These are phyloP conservation scores for Agelaius tricolor DNA, from an alignment of 2,113 vertebrate genomes.

Conservation along the genomic window DNA sequence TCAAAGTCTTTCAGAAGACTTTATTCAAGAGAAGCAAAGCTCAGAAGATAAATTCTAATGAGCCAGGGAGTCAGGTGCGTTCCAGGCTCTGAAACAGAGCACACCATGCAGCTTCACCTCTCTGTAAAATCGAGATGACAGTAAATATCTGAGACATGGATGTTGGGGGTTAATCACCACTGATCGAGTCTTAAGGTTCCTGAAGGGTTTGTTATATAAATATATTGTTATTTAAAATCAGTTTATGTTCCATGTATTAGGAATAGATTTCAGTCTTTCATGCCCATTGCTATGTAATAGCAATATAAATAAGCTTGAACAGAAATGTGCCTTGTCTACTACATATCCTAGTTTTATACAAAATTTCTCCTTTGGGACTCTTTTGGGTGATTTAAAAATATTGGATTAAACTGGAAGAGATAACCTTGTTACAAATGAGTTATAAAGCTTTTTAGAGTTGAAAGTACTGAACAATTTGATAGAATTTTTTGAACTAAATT, in stretches of 20 bases:
- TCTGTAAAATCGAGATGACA: neutral
- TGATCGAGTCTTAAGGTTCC: neutral
- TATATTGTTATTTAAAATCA: neutral
- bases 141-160: neutral
- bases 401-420: neutral
- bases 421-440: neutral
- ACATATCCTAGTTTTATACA: neutral
- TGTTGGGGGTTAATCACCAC: neutral
- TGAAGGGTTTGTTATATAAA: neutral
- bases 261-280: neutral
- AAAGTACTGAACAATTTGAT: neutral
- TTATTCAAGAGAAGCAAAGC: neutral
- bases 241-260: neutral
- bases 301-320: neutral
- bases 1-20: neutral
- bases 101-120: neutral
- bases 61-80: neutral
- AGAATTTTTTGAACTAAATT: neutral
- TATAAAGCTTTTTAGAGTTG: neutral
- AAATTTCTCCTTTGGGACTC: neutral
- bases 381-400: neutral
- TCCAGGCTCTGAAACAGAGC: neutral
- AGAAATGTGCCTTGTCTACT: neutral
- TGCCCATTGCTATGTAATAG: neutral
- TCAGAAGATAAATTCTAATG: neutral